Evolutionary conservation across 2,888 invertebrate genomes (phyloP).

Genomic region (Drosophila yooni): DNA sequence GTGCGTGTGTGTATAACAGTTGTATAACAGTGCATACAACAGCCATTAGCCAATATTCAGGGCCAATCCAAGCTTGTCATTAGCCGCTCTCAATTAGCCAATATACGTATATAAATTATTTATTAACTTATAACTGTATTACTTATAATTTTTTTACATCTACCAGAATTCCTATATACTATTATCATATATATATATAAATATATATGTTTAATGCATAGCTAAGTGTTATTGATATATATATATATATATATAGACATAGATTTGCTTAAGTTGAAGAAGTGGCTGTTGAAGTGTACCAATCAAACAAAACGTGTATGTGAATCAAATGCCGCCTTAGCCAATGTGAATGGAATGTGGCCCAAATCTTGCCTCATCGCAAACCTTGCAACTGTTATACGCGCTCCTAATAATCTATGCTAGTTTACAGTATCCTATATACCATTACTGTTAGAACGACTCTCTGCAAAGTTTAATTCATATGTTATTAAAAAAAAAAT

Average conservation of each 20-base stretch:
- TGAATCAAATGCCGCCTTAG: constrained; percentile 41
- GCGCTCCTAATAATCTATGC: not conserved
- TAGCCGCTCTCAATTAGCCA: constrained; percentile 52
- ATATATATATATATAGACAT: constrained; percentile 12
- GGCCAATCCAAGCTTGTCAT: constrained; percentile 24
- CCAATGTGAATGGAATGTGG: constrained; percentile 25
- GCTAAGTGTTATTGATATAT: constrained; percentile 44
- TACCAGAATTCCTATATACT: constrained; percentile 47
- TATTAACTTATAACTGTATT: constrained; percentile 27
- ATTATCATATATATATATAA: constrained; percentile 5
- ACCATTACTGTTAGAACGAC: not conserved
- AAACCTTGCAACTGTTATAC: constrained; percentile 50
- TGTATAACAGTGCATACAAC: constrained; percentile 36
- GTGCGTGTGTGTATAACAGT: constrained; percentile 21
- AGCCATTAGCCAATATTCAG: constrained; percentile 49
- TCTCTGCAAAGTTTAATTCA: not conserved
- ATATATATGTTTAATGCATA: constrained; percentile 20
- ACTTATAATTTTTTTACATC: constrained; percentile 11
- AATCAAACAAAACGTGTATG: constrained; percentile 17
- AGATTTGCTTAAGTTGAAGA: constrained; percentile 28
- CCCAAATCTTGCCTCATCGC: constrained; percentile 43
- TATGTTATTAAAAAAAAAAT: not conserved
- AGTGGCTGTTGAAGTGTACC: constrained; percentile 44
- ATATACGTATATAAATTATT: constrained; percentile 45
- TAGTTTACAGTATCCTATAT: not conserved